phyloP scores from a whole-genome alignment of 2,113 vertebrate genomes.

The Meleagris gallopavo region DNA sequence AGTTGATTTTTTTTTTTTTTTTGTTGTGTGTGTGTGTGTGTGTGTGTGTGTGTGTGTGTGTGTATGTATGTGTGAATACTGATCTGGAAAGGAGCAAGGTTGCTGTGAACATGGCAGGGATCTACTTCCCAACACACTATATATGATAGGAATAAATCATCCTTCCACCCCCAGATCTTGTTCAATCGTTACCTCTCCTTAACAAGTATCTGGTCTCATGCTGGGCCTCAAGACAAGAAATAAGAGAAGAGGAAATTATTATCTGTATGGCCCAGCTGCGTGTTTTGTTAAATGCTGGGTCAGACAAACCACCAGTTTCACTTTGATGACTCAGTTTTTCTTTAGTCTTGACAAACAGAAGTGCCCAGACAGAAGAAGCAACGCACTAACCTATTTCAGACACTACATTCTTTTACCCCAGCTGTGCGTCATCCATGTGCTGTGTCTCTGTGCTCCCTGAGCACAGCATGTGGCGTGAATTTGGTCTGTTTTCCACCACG shows the following conservation, averaged over 20 bases:
- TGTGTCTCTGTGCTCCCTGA: background rate
- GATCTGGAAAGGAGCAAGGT: background rate
- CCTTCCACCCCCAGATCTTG: background rate
- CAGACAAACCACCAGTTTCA: background rate
- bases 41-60: background rate
- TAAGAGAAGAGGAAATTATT: background rate
- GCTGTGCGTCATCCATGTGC: background rate
- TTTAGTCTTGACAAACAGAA: background rate
- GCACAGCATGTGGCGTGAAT: background rate
- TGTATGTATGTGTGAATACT: background rate
- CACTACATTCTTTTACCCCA: background rate
- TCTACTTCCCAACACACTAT: background rate
- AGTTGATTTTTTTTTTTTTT: background rate
- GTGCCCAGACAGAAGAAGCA: background rate
- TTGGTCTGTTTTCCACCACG: background rate
- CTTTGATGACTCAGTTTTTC: background rate
- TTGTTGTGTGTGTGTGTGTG: background rate
- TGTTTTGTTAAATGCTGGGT: background rate
- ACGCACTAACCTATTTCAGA: background rate
- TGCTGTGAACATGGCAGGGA: background rate
- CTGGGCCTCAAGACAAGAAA: background rate
- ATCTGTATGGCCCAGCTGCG: background rate
- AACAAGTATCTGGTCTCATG: background rate
- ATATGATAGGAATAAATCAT: background rate
- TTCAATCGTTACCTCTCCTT: background rate